These are phyloP conservation scores for Varanus komodoensis DNA, from an alignment of 2,113 vertebrate species.

Conservation along the genomic window DNA sequence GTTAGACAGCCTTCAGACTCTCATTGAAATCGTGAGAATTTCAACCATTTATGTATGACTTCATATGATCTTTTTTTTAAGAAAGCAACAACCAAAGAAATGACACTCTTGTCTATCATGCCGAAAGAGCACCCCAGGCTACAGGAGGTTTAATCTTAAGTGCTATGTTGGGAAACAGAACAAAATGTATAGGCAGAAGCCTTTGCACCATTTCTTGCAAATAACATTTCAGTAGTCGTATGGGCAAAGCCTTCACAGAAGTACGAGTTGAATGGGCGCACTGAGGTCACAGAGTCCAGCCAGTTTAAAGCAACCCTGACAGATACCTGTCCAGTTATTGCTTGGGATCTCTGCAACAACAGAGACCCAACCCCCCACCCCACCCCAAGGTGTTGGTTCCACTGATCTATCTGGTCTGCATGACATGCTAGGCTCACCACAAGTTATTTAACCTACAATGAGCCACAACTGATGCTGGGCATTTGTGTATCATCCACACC, in stretches of 20 bases:
- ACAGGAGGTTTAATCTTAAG: neutral
- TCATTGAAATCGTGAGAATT: neutral
- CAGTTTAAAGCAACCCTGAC: too few relatives aligned
- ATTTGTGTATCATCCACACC: too few relatives aligned
- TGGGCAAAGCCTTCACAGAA: neutral
- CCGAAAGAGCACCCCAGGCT: neutral
- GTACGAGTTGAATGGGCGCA: too few relatives aligned
- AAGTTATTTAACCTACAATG: too few relatives aligned
- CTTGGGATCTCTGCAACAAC: too few relatives aligned
- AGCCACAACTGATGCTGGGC: too few relatives aligned
- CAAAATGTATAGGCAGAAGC: neutral
- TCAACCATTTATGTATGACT: neutral
- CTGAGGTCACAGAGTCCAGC: too few relatives aligned
- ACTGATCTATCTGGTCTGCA: too few relatives aligned
- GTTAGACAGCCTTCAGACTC: neutral
- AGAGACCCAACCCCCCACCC: too few relatives aligned
- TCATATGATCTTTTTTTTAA: neutral
- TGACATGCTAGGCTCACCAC: too few relatives aligned
- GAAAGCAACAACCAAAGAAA: neutral
- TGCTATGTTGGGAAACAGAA: neutral
- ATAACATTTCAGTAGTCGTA: neutral
- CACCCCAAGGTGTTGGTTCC: too few relatives aligned
- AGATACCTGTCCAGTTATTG: too few relatives aligned
- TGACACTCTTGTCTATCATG: neutral
- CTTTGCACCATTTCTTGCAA: neutral